Evolutionary conservation across 2,888 invertebrate genomes (phyloP), one percentile per base, ranked within the genome.

Genomic region (Molanna angustata): DNA sequence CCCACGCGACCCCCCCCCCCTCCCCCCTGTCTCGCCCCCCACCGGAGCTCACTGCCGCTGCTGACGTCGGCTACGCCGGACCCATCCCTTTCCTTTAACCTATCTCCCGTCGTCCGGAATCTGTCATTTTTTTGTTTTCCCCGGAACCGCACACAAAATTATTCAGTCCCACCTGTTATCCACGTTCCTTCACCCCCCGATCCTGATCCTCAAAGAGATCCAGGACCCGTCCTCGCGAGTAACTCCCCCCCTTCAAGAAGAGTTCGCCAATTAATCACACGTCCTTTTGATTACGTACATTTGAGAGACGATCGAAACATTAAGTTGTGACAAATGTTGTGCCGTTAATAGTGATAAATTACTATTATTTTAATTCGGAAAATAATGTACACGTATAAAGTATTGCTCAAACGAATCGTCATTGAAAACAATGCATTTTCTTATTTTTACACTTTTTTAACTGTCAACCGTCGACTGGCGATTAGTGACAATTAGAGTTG

Each of bases 41-140:
- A 32, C 50, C 44, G 35, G 17, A 14, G 22, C 54, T 50, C 59
- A 58, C 54, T 59, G 58, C 60, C 59, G 58, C 60, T 56, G 52
- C 54, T 48, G 54, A 55, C 57, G 58, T 58, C 55, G 57, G 52
- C 57, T 31, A 50, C 49, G 55, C 43, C 59, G 48, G 64, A 61
- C 52, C 27, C 64, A 58, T 27, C 66, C 64, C 62, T 16, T 62
- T 54, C 27, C 63, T 62, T 22, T 42, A 39, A 49, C 51, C 58
- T 52, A 35, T 49, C 47, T 49, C 52, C 45, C 51, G 22, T 49
- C 31, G 46, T 53, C 49, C 51, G 51, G 40, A 32, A 42, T 55
- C 62, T 62, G 35, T 61, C 58, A 32, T 61, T 60, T 6, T 37
- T 41, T 60, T 50, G 50, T 58, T 53, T 41, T 57, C 60, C 44